Conservation (phyloP, 2,888 invertebrate genomes). For the Cerastis rubricosa region DNA sequence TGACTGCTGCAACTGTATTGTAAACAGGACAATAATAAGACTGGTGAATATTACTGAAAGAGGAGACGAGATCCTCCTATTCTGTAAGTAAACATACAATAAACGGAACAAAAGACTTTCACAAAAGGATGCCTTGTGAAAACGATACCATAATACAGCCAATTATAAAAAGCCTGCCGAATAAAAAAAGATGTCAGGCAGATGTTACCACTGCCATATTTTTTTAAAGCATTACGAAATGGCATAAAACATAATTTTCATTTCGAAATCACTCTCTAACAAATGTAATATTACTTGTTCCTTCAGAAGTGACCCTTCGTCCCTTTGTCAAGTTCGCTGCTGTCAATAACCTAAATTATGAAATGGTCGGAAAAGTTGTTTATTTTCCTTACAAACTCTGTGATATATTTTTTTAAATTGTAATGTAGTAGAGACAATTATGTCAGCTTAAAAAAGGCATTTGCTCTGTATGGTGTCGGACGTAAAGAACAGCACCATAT, state of each 20-base stretch:
- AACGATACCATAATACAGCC: background rate
- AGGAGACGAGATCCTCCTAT: background rate
- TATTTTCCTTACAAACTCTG: background rate
- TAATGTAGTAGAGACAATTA: background rate
- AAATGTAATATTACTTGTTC: conserved; percentile 17
- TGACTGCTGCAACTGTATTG: background rate
- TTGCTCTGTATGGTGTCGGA: too few species aligned
- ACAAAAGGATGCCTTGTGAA: conserved; percentile 6
- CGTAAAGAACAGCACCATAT: too few species aligned
- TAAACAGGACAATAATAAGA: background rate
- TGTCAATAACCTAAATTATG: conserved; percentile 39
- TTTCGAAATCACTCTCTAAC: conserved; percentile 6
- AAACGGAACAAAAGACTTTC: background rate
- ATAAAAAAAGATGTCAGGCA: background rate
- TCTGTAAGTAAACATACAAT: background rate
- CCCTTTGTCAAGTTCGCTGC: conserved; percentile 22
- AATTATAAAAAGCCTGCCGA: background rate
- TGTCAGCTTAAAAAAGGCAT: background rate
- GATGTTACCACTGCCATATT: background rate
- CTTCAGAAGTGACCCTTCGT: conserved; percentile 19
- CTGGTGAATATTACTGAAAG: background rate
- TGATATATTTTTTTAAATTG: background rate
- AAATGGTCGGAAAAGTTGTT: conserved; percentile 6
- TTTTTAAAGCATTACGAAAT: background rate
- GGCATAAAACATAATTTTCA: conserved; percentile 11